Evolutionary conservation across 2,888 invertebrate species (phyloP).

Genomic region (Onchidella celtica): DNA sequence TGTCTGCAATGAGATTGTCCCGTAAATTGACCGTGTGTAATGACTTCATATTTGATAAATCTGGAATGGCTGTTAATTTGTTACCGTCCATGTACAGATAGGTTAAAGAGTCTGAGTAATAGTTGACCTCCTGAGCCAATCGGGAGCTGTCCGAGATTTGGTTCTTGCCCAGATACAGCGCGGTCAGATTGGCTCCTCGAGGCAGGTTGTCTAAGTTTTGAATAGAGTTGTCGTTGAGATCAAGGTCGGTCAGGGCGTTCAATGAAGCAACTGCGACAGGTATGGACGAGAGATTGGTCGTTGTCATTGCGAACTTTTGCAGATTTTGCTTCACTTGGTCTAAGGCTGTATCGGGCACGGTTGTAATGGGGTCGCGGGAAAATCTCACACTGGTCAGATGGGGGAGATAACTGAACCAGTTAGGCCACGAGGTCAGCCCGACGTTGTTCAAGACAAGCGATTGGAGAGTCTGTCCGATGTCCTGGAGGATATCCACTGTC

Average conservation of each 20-base stretch:
- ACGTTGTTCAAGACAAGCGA: slow-evolving; percentile 3
- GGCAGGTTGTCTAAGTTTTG: not conserved
- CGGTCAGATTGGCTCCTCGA: not conserved
- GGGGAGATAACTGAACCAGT: not conserved
- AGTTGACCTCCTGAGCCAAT: not conserved
- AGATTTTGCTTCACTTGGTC: not conserved
- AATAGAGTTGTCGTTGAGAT: slow-evolving; percentile 11
- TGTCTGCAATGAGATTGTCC: not conserved
- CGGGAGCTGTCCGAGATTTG: not conserved
- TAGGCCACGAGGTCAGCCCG: slow-evolving; percentile 20
- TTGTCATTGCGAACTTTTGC: not conserved
- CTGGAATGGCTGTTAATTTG: slow-evolving; percentile 1
- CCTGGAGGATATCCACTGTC: not conserved
- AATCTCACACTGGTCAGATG: not conserved
- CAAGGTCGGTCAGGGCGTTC: not conserved
- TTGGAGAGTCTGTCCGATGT: not conserved
- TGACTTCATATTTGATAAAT: not conserved
- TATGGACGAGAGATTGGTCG: not conserved
- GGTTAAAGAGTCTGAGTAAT: not conserved
- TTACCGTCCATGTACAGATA: slow-evolving; percentile 5
- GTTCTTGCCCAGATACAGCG: not conserved
- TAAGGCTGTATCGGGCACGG: slow-evolving; percentile 10
- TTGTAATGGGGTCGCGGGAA: not conserved
- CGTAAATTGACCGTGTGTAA: not conserved
- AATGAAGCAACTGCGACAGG: not conserved